phyloP scores from a whole-genome alignment of 2,113 vertebrate species.

The Aspidoscelis tigris region DNA sequence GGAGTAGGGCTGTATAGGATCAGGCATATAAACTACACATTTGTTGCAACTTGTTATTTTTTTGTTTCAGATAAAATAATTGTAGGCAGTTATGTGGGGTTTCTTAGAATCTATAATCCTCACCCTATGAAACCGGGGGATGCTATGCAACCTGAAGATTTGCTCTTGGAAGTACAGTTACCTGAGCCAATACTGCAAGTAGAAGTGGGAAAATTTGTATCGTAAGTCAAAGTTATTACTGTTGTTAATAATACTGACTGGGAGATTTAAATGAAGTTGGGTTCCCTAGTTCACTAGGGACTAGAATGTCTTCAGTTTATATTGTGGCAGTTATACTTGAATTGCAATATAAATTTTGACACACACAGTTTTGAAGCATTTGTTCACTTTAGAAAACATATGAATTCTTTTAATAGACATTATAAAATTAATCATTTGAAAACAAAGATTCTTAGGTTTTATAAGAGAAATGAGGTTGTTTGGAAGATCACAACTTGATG shows the following conservation, averaged over 20 bases:
- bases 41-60: conserved; percentile 17
- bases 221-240: conserved; percentile 83
- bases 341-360: conserved; percentile 6
- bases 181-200: conserved; percentile 90
- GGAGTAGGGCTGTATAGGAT: background rate
- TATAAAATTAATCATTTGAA: background rate
- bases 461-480: background rate
- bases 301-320: conserved; percentile 10
- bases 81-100: conserved; percentile 94
- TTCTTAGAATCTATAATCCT: conserved; percentile 89
- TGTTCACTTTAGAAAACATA: background rate
- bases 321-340: conserved; percentile 10
- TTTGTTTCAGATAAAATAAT: conserved; percentile 89
- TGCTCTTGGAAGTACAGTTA: conserved; percentile 91
- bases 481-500: background rate
- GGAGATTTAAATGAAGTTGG: background rate
- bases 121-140: conserved; percentile 81
- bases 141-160: conserved; percentile 77
- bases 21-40: conserved; percentile 11
- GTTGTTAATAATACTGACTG: conserved; percentile 22
- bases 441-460: background rate
- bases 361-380: background rate
- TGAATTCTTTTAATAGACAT: background rate
- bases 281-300: background rate
- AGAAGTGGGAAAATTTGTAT: conserved; percentile 96